Percentiles rank a stretch among this genome's conserved stretches.
Evolutionary conservation across 2,888 invertebrate species (phyloP).

Genomic region (Scaptomyza caliginosa): DNA sequence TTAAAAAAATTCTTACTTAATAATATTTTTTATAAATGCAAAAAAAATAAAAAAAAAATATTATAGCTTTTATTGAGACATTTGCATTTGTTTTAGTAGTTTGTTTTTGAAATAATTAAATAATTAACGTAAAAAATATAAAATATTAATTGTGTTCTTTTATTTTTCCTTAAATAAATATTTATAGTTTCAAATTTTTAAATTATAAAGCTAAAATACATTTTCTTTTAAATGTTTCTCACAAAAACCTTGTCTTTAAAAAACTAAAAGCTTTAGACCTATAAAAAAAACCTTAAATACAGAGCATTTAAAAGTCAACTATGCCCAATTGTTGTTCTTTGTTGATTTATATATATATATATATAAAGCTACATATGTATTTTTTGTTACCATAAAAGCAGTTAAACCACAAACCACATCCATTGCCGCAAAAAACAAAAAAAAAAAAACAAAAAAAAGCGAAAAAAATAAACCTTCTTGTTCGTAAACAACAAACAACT

Average conservation of each 20-base stretch:
- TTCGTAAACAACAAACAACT: conserved; percentile 53
- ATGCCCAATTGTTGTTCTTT: conserved; percentile 3
- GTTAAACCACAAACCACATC: conserved; percentile 80
- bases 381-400: conserved; percentile 75
- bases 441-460: conserved; percentile 28
- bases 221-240: too few species aligned
- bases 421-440: conserved; percentile 75
- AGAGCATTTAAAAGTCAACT: conserved; percentile 9
- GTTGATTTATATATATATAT: conserved; percentile 2
- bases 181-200: too few species aligned
- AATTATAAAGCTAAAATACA: too few species aligned
- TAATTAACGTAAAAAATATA: too few species aligned
- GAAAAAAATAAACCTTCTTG: conserved; percentile 68
- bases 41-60: too few species aligned
- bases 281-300: too few species aligned
- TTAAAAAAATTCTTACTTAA: neutral
- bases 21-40: neutral
- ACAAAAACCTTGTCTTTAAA: too few species aligned
- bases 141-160: too few species aligned
- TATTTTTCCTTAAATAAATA: too few species aligned
- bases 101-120: too few species aligned
- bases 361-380: conserved; percentile 9
- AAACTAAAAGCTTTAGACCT: too few species aligned
- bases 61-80: neutral
- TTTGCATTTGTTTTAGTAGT: neutral